Evolutionary conservation across 2,888 invertebrate species (phyloP), one percentile per base, ranked within the genome.

Genomic region (Dinocampus coccinellae): DNA sequence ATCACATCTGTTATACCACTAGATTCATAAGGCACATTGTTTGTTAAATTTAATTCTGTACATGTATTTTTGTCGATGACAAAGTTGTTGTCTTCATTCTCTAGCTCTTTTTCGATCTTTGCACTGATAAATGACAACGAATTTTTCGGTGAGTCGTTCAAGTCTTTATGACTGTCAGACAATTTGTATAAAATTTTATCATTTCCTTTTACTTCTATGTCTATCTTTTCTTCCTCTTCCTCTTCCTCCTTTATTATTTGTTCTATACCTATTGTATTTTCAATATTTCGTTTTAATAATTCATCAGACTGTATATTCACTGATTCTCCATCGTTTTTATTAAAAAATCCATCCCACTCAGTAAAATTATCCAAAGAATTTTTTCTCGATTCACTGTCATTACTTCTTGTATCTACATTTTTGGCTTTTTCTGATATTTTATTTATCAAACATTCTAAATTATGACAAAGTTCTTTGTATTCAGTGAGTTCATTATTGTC

Each of bases 391-490:
- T 69, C 73, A n/a, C 16, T 22, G 13, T 63, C 52, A 34, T 42
- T 22, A 26, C 47, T 70, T 36, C 7, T 64, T 60, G 16, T 47
- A 58, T 47, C 71, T 24, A 2, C 47, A 62, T 39, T 58, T 47
- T 42, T 69, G 34, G 33, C 65, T 10, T 26, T 77, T 74, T 53
- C 72, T 65, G 33, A 81, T 70, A 67, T 81, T 76, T 26, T 81
- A 57, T 82, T 75, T 11, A 85, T 82, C 22, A 85, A 76, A 69
- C 82, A 81, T 63, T 85, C 85, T 58, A 85, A 74, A 75, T 85
- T 84, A 73, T 81, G 81, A 67, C 85, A 85, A n/a, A 85, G 77
- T 39, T 82, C 79, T 26, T 77, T 80, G 66, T 85, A 85, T 16
- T 84, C 80, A 7, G 80, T 81, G 11, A 84, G 78, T 69, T 85